Base-by-base conservation (phyloP, 2,113 vertebrate genomes). In the Alces alces region DNA sequence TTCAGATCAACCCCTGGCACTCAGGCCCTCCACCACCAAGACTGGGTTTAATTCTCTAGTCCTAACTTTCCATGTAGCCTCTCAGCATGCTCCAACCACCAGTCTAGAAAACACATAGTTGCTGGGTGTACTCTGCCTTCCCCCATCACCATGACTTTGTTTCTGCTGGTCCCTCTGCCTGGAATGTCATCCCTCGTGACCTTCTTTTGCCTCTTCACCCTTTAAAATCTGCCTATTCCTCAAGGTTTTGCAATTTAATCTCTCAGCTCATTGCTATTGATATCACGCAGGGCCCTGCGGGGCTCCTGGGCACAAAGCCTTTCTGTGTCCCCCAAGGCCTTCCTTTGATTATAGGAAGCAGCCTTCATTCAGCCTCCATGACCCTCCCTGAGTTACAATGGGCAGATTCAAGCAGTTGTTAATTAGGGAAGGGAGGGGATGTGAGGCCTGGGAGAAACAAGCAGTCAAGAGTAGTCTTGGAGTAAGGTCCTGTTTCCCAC, bases 141-240 rank as follows among this genome's bases (percentile, higher is more conserved):
- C 15, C 50, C 47, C 27, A 36, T 33, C 5, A 19, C 60, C 6
- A 3, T 17, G 64, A 16, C 43, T 43, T 28, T 10, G 25, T 19
- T 28, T 28, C 12, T 5, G 5, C 36, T 70, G 64, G 13, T 33
- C 55, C n/a, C 25, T 94, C 28, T 6, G 6, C 19, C 61, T 36
- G 36, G 55, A 13, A 43, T 19, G 12, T 47, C 55, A 39, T 23
- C 79, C 45, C 27, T 83, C 0, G 0, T 57, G 52, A 70, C 55
- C 64, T 93, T 50, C 12, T n/a, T 43, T 25, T 86, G 17, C 33
- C 73, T 9, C 76, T 19, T 14, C 6, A 30, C 39, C 50, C 50
- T 57, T 61, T 91, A 82, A 91, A 61, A 83, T 30, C 17, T 61
- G 12, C 61, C 83, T 70, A 19, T 58, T 93, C 57, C 70, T 61